Conservation (phyloP, 2,888 invertebrate genomes). For the Parnassius glacialis region DNA sequence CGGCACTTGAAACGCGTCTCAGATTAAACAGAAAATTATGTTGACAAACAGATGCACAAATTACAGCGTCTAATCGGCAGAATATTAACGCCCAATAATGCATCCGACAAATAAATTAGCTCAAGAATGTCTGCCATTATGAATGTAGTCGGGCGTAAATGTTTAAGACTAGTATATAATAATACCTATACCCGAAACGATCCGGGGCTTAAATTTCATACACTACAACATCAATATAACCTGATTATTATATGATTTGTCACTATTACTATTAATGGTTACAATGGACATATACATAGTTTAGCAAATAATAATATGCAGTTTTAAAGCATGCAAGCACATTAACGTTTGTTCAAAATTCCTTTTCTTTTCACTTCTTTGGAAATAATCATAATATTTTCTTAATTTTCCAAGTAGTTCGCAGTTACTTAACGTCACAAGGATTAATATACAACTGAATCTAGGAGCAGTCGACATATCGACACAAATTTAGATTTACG, state of each 20-base stretch:
- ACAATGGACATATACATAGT: slow-evolving; percentile 45
- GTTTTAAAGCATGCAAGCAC: slow-evolving; percentile 47
- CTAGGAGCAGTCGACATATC: background rate
- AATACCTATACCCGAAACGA: slow-evolving; percentile 60
- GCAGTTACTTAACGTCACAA: slow-evolving; percentile 1
- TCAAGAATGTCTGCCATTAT: slow-evolving; percentile 34
- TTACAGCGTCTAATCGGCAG: background rate
- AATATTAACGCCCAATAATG: background rate
- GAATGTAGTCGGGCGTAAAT: slow-evolving; percentile 42
- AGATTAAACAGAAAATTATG: no score
- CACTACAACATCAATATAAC: slow-evolving; percentile 60
- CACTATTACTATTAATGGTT: slow-evolving; percentile 58
- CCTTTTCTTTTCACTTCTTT: slow-evolving; percentile 53
- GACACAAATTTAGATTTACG: background rate
- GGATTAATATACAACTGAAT: slow-evolving; percentile 11
- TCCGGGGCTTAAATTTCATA: slow-evolving; percentile 50
- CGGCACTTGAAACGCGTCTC: no score
- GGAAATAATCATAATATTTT: slow-evolving; percentile 43
- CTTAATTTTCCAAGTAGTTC: slow-evolving; percentile 5
- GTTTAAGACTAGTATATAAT: slow-evolving; percentile 64
- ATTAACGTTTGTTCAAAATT: slow-evolving; percentile 70
- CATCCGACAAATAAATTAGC: background rate
- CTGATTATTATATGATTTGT: slow-evolving; percentile 49
- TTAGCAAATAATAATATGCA: slow-evolving; percentile 45
- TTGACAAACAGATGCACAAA: background rate